A percentile compares a stretch with the other conserved stretches of the same genome.
phyloP scores from a whole-genome alignment of 2,888 invertebrate species.

The Cerceris ruficornis region DNA sequence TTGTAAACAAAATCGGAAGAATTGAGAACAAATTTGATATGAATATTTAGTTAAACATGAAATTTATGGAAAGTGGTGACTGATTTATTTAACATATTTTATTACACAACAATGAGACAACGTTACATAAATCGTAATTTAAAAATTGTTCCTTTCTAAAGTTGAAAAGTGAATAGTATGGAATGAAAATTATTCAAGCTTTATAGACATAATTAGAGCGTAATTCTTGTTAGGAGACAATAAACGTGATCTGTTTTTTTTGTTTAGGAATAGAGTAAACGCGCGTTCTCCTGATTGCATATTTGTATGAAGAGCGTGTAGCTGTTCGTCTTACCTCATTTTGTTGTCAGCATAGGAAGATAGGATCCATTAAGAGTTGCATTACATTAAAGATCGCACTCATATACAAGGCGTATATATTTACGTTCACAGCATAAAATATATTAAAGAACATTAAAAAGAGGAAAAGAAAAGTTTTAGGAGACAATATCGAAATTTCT shows the following conservation, averaged over 20 bases:
- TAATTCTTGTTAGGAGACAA: constrained; percentile 40
- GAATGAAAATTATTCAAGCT: no score
- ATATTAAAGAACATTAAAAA: constrained; percentile 16
- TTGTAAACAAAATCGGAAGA: no score
- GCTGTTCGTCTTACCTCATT: constrained; percentile 68
- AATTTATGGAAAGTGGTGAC: not conserved
- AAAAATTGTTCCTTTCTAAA: no score
- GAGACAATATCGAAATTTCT: constrained; percentile 63
- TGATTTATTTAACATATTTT: not conserved
- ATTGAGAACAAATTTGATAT: no score
- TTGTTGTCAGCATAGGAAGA: constrained; percentile 64
- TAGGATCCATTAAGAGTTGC: constrained; percentile 53
- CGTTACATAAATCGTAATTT: no score
- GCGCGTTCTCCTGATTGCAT: constrained; percentile 69
- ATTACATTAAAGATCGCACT: constrained; percentile 54
- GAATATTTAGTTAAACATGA: not conserved
- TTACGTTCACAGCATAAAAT: constrained; percentile 45
- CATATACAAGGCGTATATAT: constrained; percentile 30
- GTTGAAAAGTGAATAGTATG: not conserved
- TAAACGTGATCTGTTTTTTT: constrained; percentile 68
- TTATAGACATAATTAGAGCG: constrained; percentile 23
- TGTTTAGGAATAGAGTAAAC: constrained; percentile 73
- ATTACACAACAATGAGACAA: not conserved
- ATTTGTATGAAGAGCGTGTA: constrained; percentile 70
- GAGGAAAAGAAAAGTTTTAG: constrained; percentile 44